Evolutionary conservation across 1,140 invertebrate species (phyloP).

Genomic region (Cyrtorhinus lividipennis): DNA sequence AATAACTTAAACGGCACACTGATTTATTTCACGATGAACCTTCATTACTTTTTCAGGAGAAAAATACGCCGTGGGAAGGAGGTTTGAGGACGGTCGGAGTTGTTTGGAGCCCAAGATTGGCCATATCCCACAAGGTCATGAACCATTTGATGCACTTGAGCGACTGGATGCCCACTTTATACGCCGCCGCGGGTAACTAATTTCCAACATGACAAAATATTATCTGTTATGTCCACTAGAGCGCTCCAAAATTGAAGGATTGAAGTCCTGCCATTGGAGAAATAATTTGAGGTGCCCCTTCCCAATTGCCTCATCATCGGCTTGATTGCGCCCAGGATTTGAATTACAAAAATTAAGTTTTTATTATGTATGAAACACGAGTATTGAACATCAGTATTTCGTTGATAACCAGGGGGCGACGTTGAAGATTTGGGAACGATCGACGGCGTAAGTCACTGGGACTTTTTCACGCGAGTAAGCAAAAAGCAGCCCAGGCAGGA

Average conservation of each 20-base stretch:
- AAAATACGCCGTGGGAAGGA: constrained; percentile 55
- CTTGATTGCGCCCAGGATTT: too few species aligned
- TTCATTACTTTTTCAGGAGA: constrained; percentile 30
- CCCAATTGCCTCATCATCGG: too few species aligned
- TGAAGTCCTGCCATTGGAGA: too few species aligned
- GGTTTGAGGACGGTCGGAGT: constrained; percentile 40
- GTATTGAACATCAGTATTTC: too few species aligned
- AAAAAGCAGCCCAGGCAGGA: constrained; percentile 38
- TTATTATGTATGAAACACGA: too few species aligned
- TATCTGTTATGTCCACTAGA: too few species aligned
- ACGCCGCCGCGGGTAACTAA: constrained; percentile 40
- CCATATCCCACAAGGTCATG: constrained; percentile 28
- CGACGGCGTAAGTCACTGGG: constrained; percentile 47
- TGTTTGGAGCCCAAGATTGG: constrained; percentile 35
- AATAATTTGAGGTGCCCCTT: too few species aligned
- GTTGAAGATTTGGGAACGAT: constrained; percentile 32
- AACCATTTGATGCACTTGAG: constrained; percentile 38
- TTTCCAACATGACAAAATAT: too few species aligned
- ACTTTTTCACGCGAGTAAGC: constrained; percentile 33
- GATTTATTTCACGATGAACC: neutral
- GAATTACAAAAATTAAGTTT: too few species aligned
- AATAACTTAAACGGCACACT: neutral
- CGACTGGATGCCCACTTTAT: constrained; percentile 49
- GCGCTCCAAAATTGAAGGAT: too few species aligned
- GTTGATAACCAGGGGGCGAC: constrained; percentile 32